Base-by-base conservation (phyloP, 2,797 vertebrate species). In the Thalassophryne amazonica region DNA sequence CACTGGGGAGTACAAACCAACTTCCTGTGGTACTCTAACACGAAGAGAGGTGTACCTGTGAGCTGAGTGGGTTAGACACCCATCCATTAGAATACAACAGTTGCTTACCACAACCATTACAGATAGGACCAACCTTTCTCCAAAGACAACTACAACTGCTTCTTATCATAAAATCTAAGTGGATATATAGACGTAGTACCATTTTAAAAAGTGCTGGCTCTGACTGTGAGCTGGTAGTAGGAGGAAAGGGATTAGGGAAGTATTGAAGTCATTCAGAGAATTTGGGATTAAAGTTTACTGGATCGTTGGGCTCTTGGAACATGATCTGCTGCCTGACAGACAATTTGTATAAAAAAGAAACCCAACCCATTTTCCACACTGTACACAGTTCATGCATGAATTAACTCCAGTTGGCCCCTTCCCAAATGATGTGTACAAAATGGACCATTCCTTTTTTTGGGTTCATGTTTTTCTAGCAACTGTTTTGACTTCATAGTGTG, bases 31-130 rank as follows among this genome's bases (percentile, higher is more conserved):
- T 60, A 98, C 96, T 63, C 92, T 99, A 83, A 98, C 95, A 68
- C 93, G 97, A 80, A 94, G 96, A 85, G 97, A 99, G 91, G 97
- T 99, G 69, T 99, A 98, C 84, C 95, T 99, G 95, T 99, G 93
- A 93, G 91, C 70, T 73, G 33, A 66, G 53, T 49, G 22, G 30
- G 45, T 43, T 32, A 21, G 34, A 41, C 14, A 3, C 35, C 19
- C 42, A 63, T 34, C 30, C 68, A 38, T 24, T 59, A 24, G 43
- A 38, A 55, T 1, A 60, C 54, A 57, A 74, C 43, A 49, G 60
- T 23, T 53, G 62, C 58, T 67, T 68, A 58, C 25, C 78, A 51
- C 55, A 61, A 54, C 36, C 41, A 21, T 56, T 52, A 60, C 54
- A 51, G 68, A 60, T 47, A 65, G 67, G 41, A 76, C 69, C 76